Conservation (phyloP, 1,140 invertebrate species). For the Drosophila mayri region DNA sequence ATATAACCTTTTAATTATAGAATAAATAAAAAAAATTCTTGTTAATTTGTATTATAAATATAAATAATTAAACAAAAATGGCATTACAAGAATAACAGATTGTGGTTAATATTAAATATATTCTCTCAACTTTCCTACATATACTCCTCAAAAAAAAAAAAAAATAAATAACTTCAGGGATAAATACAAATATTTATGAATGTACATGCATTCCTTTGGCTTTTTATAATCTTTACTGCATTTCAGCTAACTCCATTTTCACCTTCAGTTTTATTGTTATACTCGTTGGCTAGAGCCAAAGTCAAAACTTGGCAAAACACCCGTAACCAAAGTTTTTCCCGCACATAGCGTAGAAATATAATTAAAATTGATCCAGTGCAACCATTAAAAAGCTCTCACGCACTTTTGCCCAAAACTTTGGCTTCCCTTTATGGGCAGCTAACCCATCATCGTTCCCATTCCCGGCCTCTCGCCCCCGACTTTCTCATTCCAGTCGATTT, state of each 20-base stretch:
- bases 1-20: no score
- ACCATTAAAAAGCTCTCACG: slow-evolving; percentile 64
- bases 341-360: slow-evolving; percentile 52
- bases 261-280: slow-evolving; percentile 44
- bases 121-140: not conserved
- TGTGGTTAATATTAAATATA: not conserved
- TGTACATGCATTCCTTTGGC: not conserved
- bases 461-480: slow-evolving; percentile 5
- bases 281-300: not conserved
- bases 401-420: slow-evolving; percentile 52
- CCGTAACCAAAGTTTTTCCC: slow-evolving; percentile 33
- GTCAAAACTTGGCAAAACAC: slow-evolving; percentile 31
- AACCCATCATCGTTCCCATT: slow-evolving; percentile 31
- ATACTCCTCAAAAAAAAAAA: no score
- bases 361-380: slow-evolving; percentile 61
- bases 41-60: no score
- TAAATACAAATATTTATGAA: not conserved
- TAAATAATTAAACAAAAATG: no score
- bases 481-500: slow-evolving; percentile 71
- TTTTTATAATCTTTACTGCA: slow-evolving; percentile 9
- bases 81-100: not conserved
- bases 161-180: not conserved
- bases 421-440: slow-evolving; percentile 46
- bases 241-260: not conserved
- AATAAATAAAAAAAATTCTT: no score